phyloP scores from a whole-genome alignment of 2,888 invertebrate genomes.

The Physocephala rufipes region DNA sequence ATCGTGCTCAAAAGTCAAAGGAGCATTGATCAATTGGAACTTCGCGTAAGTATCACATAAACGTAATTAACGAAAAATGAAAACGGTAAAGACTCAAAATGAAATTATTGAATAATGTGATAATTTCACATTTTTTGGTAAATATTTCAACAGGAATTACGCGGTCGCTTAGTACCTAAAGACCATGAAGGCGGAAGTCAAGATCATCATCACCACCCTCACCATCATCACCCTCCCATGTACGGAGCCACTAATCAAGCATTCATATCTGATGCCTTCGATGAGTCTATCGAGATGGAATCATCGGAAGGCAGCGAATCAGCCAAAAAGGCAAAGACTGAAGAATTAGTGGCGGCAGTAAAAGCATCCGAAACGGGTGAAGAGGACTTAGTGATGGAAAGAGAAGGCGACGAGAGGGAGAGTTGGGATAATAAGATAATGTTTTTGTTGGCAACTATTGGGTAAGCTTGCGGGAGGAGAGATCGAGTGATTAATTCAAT shows the following conservation, averaged over 20 bases:
- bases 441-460: slow-evolving; percentile 91
- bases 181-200: slow-evolving; percentile 80
- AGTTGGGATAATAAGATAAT: slow-evolving; percentile 95
- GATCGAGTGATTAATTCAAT: neutral
- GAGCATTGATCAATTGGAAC: slow-evolving; percentile 84
- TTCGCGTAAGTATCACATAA: slow-evolving; percentile 77
- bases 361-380: slow-evolving; percentile 68
- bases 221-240: slow-evolving; percentile 66
- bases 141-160: slow-evolving; percentile 71
- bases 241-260: slow-evolving; percentile 90
- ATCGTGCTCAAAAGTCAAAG: slow-evolving; percentile 73
- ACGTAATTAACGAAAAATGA: too few species aligned
- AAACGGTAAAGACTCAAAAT: too few species aligned
- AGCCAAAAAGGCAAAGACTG: slow-evolving; percentile 59
- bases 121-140: too few species aligned
- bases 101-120: too few species aligned
- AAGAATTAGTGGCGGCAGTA: slow-evolving; percentile 49
- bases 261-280: slow-evolving; percentile 68
- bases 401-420: slow-evolving; percentile 78
- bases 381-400: slow-evolving; percentile 72
- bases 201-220: slow-evolving; percentile 56
- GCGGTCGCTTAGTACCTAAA: slow-evolving; percentile 77
- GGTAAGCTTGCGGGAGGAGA: slow-evolving; percentile 59
- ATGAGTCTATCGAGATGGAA: slow-evolving; percentile 61
- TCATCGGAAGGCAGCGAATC: slow-evolving; percentile 62